phyloP scores from a whole-genome alignment of 2,888 invertebrate genomes.

The Biston stratarius region DNA sequence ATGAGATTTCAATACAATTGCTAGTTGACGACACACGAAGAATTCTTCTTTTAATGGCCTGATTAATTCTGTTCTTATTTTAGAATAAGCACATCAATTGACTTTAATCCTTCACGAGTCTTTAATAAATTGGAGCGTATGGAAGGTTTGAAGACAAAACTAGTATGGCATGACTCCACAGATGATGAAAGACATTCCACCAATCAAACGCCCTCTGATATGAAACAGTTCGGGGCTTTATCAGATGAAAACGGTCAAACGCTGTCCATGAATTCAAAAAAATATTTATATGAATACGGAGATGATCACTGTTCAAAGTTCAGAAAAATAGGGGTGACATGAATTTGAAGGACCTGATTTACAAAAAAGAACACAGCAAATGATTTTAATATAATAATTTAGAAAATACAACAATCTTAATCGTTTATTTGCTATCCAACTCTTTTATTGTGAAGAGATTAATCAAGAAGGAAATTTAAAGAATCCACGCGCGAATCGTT shows the following conservation, averaged over 20 bases:
- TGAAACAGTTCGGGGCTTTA: constrained; percentile 12
- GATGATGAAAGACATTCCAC: constrained; percentile 33
- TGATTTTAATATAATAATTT: not conserved
- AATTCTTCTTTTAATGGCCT: not conserved
- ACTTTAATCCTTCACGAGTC: constrained; percentile 12
- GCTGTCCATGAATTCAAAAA: constrained; percentile 40
- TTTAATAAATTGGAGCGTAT: constrained; percentile 10
- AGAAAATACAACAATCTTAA: not conserved
- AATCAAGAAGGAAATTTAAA: constrained; percentile 43
- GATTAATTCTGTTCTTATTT: constrained; percentile 7
- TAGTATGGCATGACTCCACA: constrained; percentile 21
- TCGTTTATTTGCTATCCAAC: not conserved
- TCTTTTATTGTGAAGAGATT: constrained; percentile 9
- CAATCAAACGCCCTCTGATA: constrained; percentile 26
- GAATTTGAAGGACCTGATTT: not conserved
- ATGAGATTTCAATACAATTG: not conserved
- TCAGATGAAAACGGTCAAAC: constrained; percentile 29
- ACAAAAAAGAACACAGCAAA: not conserved
- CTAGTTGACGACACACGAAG: not conserved
- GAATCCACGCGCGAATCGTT: constrained; percentile 44
- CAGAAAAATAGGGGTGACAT: no score
- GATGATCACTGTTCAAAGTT: not conserved
- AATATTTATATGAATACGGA: no score
- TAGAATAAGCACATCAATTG: constrained; percentile 16
- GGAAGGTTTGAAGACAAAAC: constrained; percentile 1